phyloP scores from a whole-genome alignment of 1,140 invertebrate species.

The Hirudo medicinalis region DNA sequence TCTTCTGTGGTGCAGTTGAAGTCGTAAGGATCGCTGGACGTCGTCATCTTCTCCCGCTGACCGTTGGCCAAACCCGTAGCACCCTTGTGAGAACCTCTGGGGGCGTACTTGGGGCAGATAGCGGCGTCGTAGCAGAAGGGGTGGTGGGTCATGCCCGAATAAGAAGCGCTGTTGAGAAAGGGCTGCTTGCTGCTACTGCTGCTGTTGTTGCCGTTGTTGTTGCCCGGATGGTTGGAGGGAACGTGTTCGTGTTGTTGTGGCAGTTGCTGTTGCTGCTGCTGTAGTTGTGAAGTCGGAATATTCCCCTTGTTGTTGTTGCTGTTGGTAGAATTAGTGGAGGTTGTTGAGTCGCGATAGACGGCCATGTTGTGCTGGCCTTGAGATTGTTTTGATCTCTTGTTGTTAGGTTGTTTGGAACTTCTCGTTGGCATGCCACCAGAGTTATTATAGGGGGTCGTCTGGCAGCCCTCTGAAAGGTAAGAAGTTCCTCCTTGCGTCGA shows the following conservation, averaged over 20 bases:
- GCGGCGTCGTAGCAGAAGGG: neutral
- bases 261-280: neutral
- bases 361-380: neutral
- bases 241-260: neutral
- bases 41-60: neutral
- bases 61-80: neutral
- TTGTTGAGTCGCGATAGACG: neutral
- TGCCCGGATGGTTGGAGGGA: neutral
- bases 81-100: neutral
- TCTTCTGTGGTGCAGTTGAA: neutral
- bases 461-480: neutral
- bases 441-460: neutral
- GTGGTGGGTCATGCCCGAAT: neutral
- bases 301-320: neutral
- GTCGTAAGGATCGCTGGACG: neutral
- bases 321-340: constrained; percentile 2
- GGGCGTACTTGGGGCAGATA: neutral
- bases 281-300: neutral
- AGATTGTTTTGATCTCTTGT: neutral
- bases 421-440: neutral
- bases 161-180: neutral
- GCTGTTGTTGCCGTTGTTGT: constrained; percentile 11
- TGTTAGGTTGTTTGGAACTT: neutral
- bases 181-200: neutral
- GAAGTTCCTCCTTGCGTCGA: neutral